Evolutionary conservation across 2,797 vertebrate genomes (phyloP).

Genomic region (Sebastes iracundus): DNA sequence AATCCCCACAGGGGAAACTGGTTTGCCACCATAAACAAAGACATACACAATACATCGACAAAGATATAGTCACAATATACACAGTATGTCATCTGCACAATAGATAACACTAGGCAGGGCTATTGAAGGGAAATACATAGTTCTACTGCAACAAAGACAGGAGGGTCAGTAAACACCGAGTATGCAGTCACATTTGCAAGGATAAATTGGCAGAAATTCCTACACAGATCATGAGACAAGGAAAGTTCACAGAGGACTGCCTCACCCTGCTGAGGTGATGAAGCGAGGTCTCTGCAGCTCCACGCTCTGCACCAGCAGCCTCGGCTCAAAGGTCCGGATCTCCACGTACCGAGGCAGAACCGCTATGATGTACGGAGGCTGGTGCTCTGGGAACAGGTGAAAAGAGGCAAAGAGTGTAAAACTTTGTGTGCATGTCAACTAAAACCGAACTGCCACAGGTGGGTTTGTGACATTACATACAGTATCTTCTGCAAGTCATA

Average conservation of each 20-base stretch:
- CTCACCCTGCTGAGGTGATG: conserved; percentile 95
- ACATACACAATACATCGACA: not conserved
- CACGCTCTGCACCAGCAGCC: conserved; percentile 96
- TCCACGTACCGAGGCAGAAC: conserved; percentile 97
- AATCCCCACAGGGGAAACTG: no score
- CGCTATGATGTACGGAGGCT: conserved; percentile 97
- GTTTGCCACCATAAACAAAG: not conserved
- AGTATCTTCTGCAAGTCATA: not conserved
- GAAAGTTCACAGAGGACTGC: not conserved
- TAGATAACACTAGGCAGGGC: no score
- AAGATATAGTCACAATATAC: no score
- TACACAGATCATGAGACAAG: not conserved
- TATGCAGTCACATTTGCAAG: not conserved
- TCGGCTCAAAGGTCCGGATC: conserved; percentile 94
- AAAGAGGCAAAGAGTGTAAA: not conserved
- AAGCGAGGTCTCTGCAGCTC: conserved; percentile 97
- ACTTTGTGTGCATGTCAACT: not conserved
- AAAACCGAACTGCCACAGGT: not conserved
- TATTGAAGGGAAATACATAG: no score
- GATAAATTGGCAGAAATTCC: not conserved
- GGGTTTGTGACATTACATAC: not conserved
- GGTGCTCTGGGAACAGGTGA: conserved; percentile 85
- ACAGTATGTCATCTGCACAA: no score
- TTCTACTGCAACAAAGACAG: no score
- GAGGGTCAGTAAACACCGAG: no score